Evolutionary conservation across 2,888 invertebrate genomes (phyloP).

Genomic region (Carabus problematicus): DNA sequence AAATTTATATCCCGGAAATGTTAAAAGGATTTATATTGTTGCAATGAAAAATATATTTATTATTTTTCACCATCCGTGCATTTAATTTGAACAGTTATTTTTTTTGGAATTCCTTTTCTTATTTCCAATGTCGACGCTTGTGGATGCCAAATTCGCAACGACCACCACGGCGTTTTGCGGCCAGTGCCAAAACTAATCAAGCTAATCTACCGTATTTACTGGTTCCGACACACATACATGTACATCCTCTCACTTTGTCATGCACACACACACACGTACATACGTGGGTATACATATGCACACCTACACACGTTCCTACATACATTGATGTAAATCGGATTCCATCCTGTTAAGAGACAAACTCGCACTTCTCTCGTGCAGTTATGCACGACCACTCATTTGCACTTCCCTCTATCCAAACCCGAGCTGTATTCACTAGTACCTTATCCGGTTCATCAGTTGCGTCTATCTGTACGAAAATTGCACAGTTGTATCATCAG

Average conservation of each 20-base stretch:
- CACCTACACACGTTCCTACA: background rate
- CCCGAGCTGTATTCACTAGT: too few species aligned
- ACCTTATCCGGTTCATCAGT: too few species aligned
- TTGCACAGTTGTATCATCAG: too few species aligned
- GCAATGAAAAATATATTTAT: too few species aligned
- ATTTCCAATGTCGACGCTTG: background rate
- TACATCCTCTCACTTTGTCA: background rate
- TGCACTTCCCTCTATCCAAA: too few species aligned
- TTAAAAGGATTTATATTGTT: too few species aligned
- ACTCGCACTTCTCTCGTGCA: background rate
- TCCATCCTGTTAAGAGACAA: constrained; percentile 13
- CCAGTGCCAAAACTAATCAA: constrained; percentile 55
- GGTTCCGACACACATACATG: constrained; percentile 39
- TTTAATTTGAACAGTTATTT: too few species aligned
- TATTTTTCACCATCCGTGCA: too few species aligned
- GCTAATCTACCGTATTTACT: constrained; percentile 56
- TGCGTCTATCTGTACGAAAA: too few species aligned
- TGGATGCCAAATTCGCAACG: background rate
- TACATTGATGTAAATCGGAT: constrained; percentile 14
- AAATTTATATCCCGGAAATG: too few species aligned
- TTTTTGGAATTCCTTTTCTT: too few species aligned
- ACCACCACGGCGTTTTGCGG: constrained; percentile 40
- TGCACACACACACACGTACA: background rate
- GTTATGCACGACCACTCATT: too few species aligned
- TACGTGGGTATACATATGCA: constrained; percentile 6